Evolutionary conservation across 2,113 vertebrate genomes (phyloP), one percentile per base, ranked within the genome.

Genomic region (Sebastes schlegelii): DNA sequence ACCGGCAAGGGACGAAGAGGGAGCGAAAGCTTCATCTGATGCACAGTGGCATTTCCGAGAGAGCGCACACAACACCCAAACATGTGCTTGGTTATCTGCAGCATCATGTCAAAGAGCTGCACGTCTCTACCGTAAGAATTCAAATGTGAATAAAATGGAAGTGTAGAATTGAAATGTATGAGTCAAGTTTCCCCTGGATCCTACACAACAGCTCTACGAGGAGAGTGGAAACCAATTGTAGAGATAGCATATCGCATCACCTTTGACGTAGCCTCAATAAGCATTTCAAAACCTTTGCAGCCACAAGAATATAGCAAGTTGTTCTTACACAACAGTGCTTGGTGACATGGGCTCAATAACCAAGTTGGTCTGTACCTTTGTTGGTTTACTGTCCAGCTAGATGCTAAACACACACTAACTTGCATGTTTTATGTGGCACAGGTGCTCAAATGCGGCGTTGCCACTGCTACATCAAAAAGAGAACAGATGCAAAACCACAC

Each of bases 41-140:
- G 62, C 72, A 80, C 60, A 67, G 63, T 64, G 46, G 66, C 69
- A 80, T 76, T 79, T 76, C 69, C 62, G 26, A 55, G 51, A 70
- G 34, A 43, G 57, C 34, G 57, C 46, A 13, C 77, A 81, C 52
- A 73, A 82, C 57, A 85, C 5, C 34, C 23, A 77, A 55, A 72
- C 77, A 62, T 58, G 45, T 78, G 61, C 46, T 61, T 3, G n/a
- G 62, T 58, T 8, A 26, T 79, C 63, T 62, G 74, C 45, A 57
- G 46, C 34, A 75, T 23, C 34, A 26, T 58, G 46, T 72, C 40
- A 61, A 82, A 40, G 55, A 68, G 74, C 19, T 42, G 40, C 58
- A 63, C 12, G 26, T 23, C 13, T 55, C 51, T 7, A 60, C 12
- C 8, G 3, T 12, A 40, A 51, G 14, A 76, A 51, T 43, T 72